Base-by-base conservation (phyloP, 2,888 invertebrate genomes). In the Entomobrya proxima region DNA sequence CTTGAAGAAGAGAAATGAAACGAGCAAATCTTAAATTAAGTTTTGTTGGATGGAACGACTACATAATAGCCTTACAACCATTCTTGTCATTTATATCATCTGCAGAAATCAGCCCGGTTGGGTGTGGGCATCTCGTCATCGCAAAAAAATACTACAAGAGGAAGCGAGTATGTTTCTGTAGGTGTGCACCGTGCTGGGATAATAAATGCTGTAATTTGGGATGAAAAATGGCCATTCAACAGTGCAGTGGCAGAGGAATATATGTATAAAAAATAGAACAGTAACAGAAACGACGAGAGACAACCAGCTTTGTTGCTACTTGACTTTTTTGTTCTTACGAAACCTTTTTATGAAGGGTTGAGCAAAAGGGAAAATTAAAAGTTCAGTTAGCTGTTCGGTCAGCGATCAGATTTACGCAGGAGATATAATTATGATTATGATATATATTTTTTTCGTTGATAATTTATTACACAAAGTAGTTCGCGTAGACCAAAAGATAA, bases 301-400 rank as follows among this genome's bases (percentile, higher is more conserved):
- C 32, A 3, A 61, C 35, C 13, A 32, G 30, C 40, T 44, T 24
- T 44, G 44, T 69, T 69, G 44, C 44, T 40, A 69, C 37, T 40
- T 13, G 40, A 32, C 30, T 32, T 30, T 32, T 55, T 30, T 32
- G 30, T n/a, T n/a, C n/a, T n/a, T n/a, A n/a, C n/a, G n/a, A n/a
- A n/a, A n/a, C n/a, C n/a, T n/a, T n/a, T n/a, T n/a, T n/a, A n/a
- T n/a, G n/a, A n/a, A n/a, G n/a, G 7, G 44, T 15, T 15, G 44
- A 40, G 44, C 15, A 69, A 69, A 21, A 69, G 52, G 13, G 74
- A 32, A 52, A 74, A 72, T 72, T 72, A 72, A 74, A 74, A 72
- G 72, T 72, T 44, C 72, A 74, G 74, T 52, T 74, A 74, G n/a
- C 74, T 74, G 52, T 50, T 74, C 74, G 52, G 18, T 74, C n/a